These are phyloP conservation scores for Gallinago undulata DNA, from an alignment of 2,113 vertebrate species.

Conservation along the genomic window DNA sequence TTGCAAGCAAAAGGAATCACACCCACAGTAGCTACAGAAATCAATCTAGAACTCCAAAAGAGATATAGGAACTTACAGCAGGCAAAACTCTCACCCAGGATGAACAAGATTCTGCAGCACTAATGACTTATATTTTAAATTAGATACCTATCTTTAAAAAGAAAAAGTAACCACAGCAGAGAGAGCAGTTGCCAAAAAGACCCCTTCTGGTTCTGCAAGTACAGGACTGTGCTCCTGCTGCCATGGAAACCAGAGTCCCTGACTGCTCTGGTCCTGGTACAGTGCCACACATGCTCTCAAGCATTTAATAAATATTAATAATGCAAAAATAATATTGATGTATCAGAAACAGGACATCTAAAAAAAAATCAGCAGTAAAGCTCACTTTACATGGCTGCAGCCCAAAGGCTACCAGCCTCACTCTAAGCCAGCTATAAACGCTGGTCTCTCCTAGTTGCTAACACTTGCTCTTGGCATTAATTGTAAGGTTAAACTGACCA, in stretches of 20 bases:
- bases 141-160: constrained; percentile 1
- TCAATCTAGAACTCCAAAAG: background rate
- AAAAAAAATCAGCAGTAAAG: background rate
- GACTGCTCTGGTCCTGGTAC: constrained; percentile 32
- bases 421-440: background rate
- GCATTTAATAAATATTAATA: constrained; percentile 56
- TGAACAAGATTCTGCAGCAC: background rate
- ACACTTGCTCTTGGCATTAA: background rate
- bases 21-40: background rate
- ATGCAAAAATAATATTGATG: constrained; percentile 10
- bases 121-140: background rate
- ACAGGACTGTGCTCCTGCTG: constrained; percentile 50
- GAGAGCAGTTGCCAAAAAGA: constrained; percentile 30
- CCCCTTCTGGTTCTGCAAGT: constrained; percentile 26
- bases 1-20: background rate
- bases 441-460: background rate
- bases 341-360: background rate
- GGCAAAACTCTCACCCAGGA: background rate
- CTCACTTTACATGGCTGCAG: background rate
- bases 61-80: constrained; percentile 37
- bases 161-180: constrained; percentile 20
- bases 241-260: constrained; percentile 51
- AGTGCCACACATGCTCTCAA: constrained; percentile 48
- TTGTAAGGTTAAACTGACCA: background rate
- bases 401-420: background rate